Base-by-base conservation (phyloP, 1,140 invertebrate genomes). In the Harlomillsia oculata region DNA sequence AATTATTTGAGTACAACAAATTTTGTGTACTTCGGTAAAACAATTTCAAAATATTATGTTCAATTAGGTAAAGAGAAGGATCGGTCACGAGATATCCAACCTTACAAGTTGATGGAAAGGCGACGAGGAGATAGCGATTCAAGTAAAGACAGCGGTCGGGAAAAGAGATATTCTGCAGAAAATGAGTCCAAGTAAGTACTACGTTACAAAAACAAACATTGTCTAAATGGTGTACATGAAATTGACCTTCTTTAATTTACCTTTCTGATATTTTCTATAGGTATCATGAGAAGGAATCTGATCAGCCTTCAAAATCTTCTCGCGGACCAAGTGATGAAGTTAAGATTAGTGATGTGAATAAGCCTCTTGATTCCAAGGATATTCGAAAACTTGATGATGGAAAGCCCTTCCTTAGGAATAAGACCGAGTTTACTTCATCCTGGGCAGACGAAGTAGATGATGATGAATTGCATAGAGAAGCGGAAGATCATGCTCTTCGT, bases 371-470 rank as follows among this genome's bases (percentile, higher is more conserved):
- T 26, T 51, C 49, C 28, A 37, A 37, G 21, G 49, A 51, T 25
- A 37, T 36, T 51, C 11, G 49, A 14, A 51, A 40, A n/a, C 14
- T 26, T 20, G 54, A 56, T 13, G 54, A 40, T 20, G 28, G 8
- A n/a, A 56, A 56, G 49, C 14, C 16, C 26, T 48, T 36, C 30
- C 21, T 45, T 30, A 32, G 49, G 23, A n/a, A 20, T 37, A 50
- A 50, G 28, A 28, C 18, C 36, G 34, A 50, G 9, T 50, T 50
- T 36, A 37, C 48, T 23, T n/a, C 34, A 20, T 64, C 62, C 14
- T 64, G 62, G 62, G 62, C 62, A 2, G 62, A 64, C 40, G 58
- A 64, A 58, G 51, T 64, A 11, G 62, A 64, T 13, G 58, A 64
- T 26, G 62, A 64, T 9, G 62, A 60, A 32, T 56, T 37, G 21